Evolutionary conservation across 2,888 invertebrate genomes (phyloP).

Genomic region (Ommatoiulus sabulosus): DNA sequence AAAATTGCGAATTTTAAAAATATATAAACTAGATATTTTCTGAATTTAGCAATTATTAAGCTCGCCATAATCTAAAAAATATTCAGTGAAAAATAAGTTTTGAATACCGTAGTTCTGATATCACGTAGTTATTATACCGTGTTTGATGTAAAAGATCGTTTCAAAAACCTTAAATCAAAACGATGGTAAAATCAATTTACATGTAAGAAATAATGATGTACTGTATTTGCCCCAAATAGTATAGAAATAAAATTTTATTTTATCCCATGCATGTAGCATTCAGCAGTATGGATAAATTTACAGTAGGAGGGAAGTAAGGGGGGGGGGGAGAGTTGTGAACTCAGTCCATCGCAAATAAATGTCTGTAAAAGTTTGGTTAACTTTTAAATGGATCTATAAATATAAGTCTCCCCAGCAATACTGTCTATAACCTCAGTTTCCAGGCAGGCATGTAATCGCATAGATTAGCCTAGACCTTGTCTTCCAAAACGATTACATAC

Average conservation of each 20-base stretch:
- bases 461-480: slow-evolving; percentile 46
- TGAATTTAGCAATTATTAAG: no score
- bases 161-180: no score
- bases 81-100: no score
- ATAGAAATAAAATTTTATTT: background rate
- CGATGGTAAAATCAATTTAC: no score
- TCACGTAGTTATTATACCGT: no score
- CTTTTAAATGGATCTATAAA: background rate
- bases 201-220: no score
- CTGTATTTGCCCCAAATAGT: background rate
- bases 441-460: background rate
- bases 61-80: no score
- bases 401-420: background rate
- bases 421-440: background rate
- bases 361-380: background rate
- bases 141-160: no score
- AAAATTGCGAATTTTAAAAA: no score
- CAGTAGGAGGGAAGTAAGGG: background rate
- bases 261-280: background rate
- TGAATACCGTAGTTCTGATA: no score
- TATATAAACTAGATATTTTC: no score
- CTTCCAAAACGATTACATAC: slow-evolving; percentile 45
- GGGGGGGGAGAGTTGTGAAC: background rate
- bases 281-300: background rate
- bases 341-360: background rate